Evolutionary conservation across 2,888 invertebrate genomes (phyloP).

Genomic region (Andrena trimmerana): DNA sequence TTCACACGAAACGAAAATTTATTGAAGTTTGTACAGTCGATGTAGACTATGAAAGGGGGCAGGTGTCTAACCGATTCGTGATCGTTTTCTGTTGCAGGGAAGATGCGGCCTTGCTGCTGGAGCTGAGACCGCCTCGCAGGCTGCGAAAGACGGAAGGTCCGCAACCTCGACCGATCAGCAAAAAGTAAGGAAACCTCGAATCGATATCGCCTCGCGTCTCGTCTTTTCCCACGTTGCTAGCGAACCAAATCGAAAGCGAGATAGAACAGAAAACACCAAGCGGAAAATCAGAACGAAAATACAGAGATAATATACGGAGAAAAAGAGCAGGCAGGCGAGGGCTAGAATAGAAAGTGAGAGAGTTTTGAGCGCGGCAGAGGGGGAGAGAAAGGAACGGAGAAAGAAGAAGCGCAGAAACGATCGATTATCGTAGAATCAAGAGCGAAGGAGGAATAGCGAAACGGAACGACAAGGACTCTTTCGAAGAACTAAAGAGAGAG

Average conservation of each 20-base stretch:
- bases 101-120: slow-evolving; percentile 79
- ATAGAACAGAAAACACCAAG: slow-evolving; percentile 7
- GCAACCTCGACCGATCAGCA: slow-evolving; percentile 76
- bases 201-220: slow-evolving; percentile 67
- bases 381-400: slow-evolving; percentile 16
- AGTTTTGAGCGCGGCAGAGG: slow-evolving; percentile 36
- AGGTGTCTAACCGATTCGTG: neutral
- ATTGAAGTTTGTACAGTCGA: neutral
- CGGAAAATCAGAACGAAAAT: neutral
- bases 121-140: slow-evolving; percentile 81
- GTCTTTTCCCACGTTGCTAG: slow-evolving; percentile 55
- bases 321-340: slow-evolving; percentile 15
- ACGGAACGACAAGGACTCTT: neutral
- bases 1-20: neutral
- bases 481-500: neutral
- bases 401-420: neutral
- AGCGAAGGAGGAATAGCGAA: slow-evolving; percentile 12
- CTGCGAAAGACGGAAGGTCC: slow-evolving; percentile 77
- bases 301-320: slow-evolving; percentile 14
- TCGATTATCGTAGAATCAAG: neutral
- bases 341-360: neutral
- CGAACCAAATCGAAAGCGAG: slow-evolving; percentile 39
- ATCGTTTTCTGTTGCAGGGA: slow-evolving; percentile 74
- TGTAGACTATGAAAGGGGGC: no score
- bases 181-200: slow-evolving; percentile 80